Percentiles rank a stretch among this genome's conserved stretches.
phyloP scores from a whole-genome alignment of 2,113 vertebrate genomes.

The Oncorhynchus nerka region DNA sequence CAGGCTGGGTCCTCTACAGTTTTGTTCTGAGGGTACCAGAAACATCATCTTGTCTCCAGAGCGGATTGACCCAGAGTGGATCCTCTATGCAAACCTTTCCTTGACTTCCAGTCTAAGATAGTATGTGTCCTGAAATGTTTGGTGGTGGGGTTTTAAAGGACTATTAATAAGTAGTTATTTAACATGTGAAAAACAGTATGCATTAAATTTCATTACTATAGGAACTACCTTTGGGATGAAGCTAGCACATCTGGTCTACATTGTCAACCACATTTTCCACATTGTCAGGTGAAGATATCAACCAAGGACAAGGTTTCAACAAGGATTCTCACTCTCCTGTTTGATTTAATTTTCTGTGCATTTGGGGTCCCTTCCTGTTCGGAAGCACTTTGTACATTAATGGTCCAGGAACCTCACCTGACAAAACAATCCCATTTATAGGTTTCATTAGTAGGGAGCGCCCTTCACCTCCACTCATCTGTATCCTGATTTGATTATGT shows the following conservation, averaged over 20 bases:
- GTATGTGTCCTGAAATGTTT: too few relatives aligned
- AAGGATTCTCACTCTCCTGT: too few relatives aligned
- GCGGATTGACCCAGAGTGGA: constrained; percentile 47
- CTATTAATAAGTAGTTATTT: too few relatives aligned
- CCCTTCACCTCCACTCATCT: constrained; percentile 58
- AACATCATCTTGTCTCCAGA: not conserved
- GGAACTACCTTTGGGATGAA: too few relatives aligned
- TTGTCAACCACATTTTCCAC: too few relatives aligned
- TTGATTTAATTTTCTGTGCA: too few relatives aligned
- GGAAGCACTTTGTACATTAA: constrained; percentile 52
- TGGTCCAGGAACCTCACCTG: constrained; percentile 59
- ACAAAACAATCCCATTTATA: constrained; percentile 65
- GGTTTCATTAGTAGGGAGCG: constrained; percentile 40
- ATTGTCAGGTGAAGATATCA: too few relatives aligned
- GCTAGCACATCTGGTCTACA: too few relatives aligned
- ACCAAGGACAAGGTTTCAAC: too few relatives aligned
- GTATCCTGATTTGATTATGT: constrained; percentile 64
- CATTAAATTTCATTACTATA: too few relatives aligned
- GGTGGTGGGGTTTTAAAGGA: too few relatives aligned
- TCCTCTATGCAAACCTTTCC: constrained; percentile 27
- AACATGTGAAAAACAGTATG: too few relatives aligned
- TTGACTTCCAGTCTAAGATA: not conserved
- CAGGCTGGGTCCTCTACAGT: not conserved
- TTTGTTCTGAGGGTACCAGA: not conserved
- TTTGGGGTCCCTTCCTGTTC: constrained; percentile 1